Evolutionary conservation across 1,140 invertebrate genomes (phyloP).

Genomic region (Pseudomyrmex dendroicus): DNA sequence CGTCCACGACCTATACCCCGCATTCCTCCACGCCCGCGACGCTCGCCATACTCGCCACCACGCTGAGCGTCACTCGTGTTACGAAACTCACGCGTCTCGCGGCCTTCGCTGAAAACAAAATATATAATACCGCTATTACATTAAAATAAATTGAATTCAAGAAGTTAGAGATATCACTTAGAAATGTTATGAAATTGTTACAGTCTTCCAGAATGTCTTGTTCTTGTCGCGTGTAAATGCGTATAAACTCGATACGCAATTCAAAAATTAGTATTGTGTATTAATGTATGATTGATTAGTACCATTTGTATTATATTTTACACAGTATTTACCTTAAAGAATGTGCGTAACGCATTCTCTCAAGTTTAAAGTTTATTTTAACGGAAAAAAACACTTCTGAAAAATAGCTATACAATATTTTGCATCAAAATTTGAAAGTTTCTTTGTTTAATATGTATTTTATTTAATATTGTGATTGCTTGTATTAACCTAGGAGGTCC

Average conservation of each 20-base stretch:
- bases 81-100: constrained; percentile 78
- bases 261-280: too few relatives aligned
- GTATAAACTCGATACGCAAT: neutral
- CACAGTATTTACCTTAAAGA: too few relatives aligned
- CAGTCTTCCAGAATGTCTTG: neutral
- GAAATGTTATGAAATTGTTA: neutral
- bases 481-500: constrained; percentile 80
- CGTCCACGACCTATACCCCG: constrained; percentile 78
- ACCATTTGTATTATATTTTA: too few relatives aligned
- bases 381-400: too few relatives aligned
- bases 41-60: constrained; percentile 76
- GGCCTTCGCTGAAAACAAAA: constrained; percentile 75
- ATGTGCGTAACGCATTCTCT: too few relatives aligned
- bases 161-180: neutral
- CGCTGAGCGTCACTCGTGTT: constrained; percentile 74
- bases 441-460: neutral
- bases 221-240: neutral
- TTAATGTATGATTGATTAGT: too few relatives aligned
- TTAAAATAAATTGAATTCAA: neutral
- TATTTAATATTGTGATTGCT: neutral
- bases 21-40: constrained; percentile 71
- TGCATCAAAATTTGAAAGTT: too few relatives aligned
- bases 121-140: neutral
- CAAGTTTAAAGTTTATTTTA: too few relatives aligned
- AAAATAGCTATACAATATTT: too few relatives aligned